phyloP scores from a whole-genome alignment of 1,140 invertebrate species.

The Latrodectus geometricus region DNA sequence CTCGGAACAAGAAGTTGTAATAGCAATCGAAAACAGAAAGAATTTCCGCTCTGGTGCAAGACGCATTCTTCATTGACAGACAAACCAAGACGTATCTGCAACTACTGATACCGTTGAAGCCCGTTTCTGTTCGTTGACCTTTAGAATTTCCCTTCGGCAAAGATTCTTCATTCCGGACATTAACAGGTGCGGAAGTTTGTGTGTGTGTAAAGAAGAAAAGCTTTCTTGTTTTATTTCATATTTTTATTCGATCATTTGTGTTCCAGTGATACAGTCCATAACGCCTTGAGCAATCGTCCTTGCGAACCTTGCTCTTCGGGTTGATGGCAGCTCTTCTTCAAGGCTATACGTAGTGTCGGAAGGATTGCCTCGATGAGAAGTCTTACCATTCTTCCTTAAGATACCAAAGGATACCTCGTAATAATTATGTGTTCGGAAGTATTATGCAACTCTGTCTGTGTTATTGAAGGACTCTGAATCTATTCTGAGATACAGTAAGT shows the following conservation, averaged over 20 bases:
- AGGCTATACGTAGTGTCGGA: no score
- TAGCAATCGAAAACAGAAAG: conserved; percentile 10
- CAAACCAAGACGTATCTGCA: conserved; percentile 9
- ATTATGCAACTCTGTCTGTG: no score
- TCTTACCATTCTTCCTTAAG: no score
- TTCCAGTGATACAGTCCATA: conserved; percentile 54
- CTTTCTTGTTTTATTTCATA: conserved; percentile 33
- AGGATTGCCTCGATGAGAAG: no score
- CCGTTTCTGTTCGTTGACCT: conserved; percentile 39
- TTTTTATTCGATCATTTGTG: conserved; percentile 41
- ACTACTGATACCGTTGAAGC: background rate
- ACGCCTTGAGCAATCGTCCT: conserved; percentile 41
- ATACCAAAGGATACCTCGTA: no score
- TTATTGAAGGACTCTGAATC: no score
- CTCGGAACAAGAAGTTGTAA: conserved; percentile 17
- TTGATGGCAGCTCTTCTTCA: conserved; percentile 1
- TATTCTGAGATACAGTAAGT: no score
- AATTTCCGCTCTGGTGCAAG: conserved; percentile 6
- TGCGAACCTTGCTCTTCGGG: conserved; percentile 41
- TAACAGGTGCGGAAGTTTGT: conserved; percentile 38
- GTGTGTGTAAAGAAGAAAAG: background rate
- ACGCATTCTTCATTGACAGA: background rate
- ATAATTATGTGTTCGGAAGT: no score
- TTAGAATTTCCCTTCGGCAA: conserved; percentile 26
- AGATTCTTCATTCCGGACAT: conserved; percentile 3